Base-by-base conservation (phyloP, 2,797 vertebrate species). In the Pseudomugil tenellus region DNA sequence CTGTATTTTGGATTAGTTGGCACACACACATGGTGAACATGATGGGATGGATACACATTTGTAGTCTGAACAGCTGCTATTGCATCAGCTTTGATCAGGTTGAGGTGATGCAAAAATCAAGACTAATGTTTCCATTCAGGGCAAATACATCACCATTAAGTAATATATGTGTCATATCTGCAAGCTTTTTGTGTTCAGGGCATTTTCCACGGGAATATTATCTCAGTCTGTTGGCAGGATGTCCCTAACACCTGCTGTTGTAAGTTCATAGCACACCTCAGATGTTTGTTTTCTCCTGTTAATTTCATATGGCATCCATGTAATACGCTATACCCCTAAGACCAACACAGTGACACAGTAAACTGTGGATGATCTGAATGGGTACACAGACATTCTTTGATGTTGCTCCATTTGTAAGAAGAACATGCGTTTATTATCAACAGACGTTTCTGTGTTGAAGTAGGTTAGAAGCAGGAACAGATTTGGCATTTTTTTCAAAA, bases 71-170 rank as follows among this genome's bases (percentile, higher is more conserved):
- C 88, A 90, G 85, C 86, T 89, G 90, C 80, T 82, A 72, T 71
- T 80, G 78, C 70, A 80, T 89, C 77, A 85, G 55, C 90, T 85
- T 79, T 72, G 68, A 86, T 84, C 86, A 63, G 79, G 88, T 87
- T 84, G 70, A 84, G 80, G 76, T 83, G 78, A 84, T 87, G 78
- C 74, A 77, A 71, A 72, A 91, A 91, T 89, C 78, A 86, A 90
- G 88, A 91, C 80, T 85, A 88, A 92, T 91, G 88, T 80, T 86
- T 84, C 58, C 74, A 39, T 79, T 80, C 39, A 39, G 78, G 80
- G 74, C 72, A 78, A 86, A 92, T 91, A 79, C 69, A 89, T 93
- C 89, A 92, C 86, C 84, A 91, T 93, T 92, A 92, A 84, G 52
- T 62, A 62, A 77, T 81, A 81, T 80, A 83, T 70, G 83, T 87